Evolutionary conservation across 2,888 invertebrate genomes (phyloP), one percentile per base, ranked within the genome.

Genomic region (Aelia acuminata): DNA sequence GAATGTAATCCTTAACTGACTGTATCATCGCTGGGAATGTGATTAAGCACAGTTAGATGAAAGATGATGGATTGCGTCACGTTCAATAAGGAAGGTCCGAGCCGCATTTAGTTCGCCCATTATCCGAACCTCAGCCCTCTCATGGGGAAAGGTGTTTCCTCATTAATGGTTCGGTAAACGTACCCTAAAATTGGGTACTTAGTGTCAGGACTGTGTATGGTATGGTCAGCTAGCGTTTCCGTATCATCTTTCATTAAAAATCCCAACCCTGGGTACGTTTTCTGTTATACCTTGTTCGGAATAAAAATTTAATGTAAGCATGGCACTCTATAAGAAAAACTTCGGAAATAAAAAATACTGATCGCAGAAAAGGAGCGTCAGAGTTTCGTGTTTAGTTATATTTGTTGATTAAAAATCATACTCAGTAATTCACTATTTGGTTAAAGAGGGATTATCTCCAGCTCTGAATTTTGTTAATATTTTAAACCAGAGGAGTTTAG

Each of bases 51-150:
- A 35, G 57, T 26, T 26, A 26, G 31, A 35, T 20, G 35, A 57
- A 35, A 18, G 31, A 57, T 57, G 31, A 57, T 57, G 57, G 26
- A 35, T 70, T 70, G 35, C 63, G 18, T 70, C n/a, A 70, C 20
- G 18, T 70, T 35, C 63, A 70, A 70, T 70, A 35, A 70, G 63
- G 63, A 70, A 70, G 63, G 63, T 31, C 35, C 22, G 31, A 70
- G 63, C 2, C 35, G 63, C 31, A 70, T 70, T 70, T 70, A 4
- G 31, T 35, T 18, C 5, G 35, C 63, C 35, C 18, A 70, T 70
- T 70, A 70, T 26, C 63, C 63, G 3, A 70, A 35, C 26, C 31
- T 70, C 35, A 70, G 18, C 0, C 35, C 63, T 31, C 18, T 31
- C 18, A 57, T 57, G 26, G 26, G 31, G 63, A 70, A 70, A 70